These are phyloP conservation scores for Myiothlypis coronata DNA, from an alignment of 2,797 vertebrate species.

Conservation along the genomic window DNA sequence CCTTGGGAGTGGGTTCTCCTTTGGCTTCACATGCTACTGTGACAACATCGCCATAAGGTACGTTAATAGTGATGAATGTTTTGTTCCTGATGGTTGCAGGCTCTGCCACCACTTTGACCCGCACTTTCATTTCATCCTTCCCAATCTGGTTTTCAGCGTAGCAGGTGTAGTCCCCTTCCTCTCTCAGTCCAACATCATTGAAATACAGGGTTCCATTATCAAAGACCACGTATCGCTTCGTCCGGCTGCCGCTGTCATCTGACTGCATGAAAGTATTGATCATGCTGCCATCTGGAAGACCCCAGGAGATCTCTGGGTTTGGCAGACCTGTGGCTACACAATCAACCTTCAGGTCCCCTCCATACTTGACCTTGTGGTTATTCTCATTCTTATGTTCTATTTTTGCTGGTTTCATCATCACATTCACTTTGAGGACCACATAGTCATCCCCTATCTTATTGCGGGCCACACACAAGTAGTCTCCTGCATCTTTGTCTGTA, in stretches of 20 bases:
- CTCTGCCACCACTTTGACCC: constrained; percentile 79
- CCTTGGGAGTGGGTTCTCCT: constrained; percentile 80
- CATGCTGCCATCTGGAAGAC: constrained; percentile 90
- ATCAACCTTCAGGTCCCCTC: constrained; percentile 87
- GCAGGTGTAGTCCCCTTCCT: constrained; percentile 92
- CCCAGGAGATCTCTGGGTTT: constrained; percentile 89
- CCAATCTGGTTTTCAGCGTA: constrained; percentile 90
- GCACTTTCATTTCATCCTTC: constrained; percentile 90
- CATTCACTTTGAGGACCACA: constrained; percentile 78
- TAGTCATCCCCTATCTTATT: constrained; percentile 90
- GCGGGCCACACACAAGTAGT: constrained; percentile 89
- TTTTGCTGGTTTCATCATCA: constrained; percentile 87
- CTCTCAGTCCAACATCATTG: constrained; percentile 84
- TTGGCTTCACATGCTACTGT: constrained; percentile 78
- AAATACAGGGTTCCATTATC: constrained; percentile 91
- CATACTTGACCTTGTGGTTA: constrained; percentile 82
- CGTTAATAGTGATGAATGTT: constrained; percentile 54
- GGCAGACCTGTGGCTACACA: constrained; percentile 91
- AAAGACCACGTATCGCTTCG: constrained; percentile 86
- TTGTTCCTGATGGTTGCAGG: constrained; percentile 79
- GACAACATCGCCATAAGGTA: constrained; percentile 81
- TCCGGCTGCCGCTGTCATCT: constrained; percentile 71
- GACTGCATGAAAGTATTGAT: constrained; percentile 82
- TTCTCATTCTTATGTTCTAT: constrained; percentile 82
- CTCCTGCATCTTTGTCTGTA: constrained; percentile 85